A percentile compares a stretch with the other conserved stretches of the same genome.
These are phyloP conservation scores for Takifugu flavidus DNA, from an alignment of 2,113 vertebrate genomes.

Conservation along the genomic window DNA sequence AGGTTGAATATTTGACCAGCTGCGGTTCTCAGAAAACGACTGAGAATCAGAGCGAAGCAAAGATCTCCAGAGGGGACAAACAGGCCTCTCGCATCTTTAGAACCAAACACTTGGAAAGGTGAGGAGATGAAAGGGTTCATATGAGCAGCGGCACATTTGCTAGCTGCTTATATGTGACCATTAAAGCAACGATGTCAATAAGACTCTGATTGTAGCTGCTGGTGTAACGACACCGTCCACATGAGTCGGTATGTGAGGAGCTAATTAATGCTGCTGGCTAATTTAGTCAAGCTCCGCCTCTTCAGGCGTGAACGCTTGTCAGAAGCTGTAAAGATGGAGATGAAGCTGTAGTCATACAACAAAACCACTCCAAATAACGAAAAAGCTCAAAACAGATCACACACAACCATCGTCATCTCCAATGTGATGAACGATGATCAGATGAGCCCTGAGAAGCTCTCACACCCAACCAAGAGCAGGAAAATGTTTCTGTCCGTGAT, in stretches of 20 bases:
- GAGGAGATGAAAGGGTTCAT: no score
- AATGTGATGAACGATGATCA: neutral
- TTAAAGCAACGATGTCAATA: no score
- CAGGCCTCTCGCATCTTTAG: neutral
- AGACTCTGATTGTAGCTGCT: no score
- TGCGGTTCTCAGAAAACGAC: neutral
- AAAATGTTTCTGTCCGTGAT: neutral
- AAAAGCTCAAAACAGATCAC: neutral
- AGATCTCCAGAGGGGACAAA: neutral
- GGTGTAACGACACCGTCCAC: no score
- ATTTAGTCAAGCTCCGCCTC: no score
- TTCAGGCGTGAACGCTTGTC: no score
- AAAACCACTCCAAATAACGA: conserved; percentile 7
- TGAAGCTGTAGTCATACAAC: neutral
- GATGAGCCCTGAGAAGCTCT: neutral
- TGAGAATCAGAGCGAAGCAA: neutral
- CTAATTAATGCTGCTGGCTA: no score
- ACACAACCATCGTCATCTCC: neutral
- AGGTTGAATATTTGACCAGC: neutral
- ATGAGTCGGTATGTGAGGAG: no score
- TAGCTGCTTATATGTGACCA: no score
- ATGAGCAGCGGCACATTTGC: no score
- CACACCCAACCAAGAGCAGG: neutral
- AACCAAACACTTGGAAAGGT: neutral
- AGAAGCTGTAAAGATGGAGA: neutral